Evolutionary conservation across 2,797 vertebrate species (phyloP).

Genomic region (Chromobotia macracanthus): DNA sequence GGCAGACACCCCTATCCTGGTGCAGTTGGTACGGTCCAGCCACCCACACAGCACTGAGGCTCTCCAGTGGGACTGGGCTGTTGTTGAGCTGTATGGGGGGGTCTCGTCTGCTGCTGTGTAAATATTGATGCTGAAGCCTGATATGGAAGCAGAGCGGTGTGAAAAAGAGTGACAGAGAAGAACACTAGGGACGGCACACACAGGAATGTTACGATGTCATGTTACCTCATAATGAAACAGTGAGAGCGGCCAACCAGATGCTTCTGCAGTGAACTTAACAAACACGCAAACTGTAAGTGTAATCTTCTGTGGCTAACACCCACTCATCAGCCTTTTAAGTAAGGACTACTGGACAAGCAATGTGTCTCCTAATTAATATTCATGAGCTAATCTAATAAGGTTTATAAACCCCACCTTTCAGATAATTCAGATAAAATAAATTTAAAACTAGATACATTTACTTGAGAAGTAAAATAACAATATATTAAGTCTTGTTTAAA

Average conservation of each 20-base stretch:
- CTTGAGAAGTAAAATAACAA: no score
- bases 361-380: background rate
- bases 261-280: background rate
- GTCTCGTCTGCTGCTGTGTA: conserved; percentile 47
- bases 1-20: conserved; percentile 36
- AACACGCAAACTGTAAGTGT: background rate
- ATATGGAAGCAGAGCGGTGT: conserved; percentile 38
- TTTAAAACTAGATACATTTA: no score
- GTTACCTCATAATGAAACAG: conserved; percentile 4
- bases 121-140: conserved; percentile 57
- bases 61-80: conserved; percentile 46
- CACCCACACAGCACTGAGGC: conserved; percentile 53
- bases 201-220: background rate
- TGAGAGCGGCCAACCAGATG: background rate
- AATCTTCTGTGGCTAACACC: background rate
- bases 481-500: no score
- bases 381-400: background rate
- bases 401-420: background rate
- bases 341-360: background rate
- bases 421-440: no score
- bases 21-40: conserved; percentile 48
- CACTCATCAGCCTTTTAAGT: background rate
- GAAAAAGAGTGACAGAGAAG: conserved; percentile 30
- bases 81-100: conserved; percentile 48
- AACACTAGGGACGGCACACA: background rate